Percentiles rank a stretch among this genome's conserved stretches.
Conservation (phyloP, 2,797 vertebrate species). For the Galagoides demidoff region DNA sequence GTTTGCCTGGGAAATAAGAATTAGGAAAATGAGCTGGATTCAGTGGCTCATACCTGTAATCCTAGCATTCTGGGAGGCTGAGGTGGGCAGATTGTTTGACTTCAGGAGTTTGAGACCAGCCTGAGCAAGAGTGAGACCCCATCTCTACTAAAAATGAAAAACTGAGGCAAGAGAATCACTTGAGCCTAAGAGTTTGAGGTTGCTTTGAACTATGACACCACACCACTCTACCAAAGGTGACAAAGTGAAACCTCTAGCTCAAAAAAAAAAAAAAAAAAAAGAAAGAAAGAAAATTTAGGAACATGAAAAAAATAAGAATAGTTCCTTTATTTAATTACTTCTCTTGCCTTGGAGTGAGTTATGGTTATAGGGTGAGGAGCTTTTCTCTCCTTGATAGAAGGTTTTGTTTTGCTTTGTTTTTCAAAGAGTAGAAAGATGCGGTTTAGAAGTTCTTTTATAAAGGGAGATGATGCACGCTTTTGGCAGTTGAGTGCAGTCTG, state of each 20-base stretch:
- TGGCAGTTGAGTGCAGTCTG: slow-evolving; percentile 65
- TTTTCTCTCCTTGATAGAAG: slow-evolving; percentile 28
- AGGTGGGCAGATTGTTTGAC: too few relatives aligned
- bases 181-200: too few relatives aligned
- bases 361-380: not conserved
- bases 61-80: too few relatives aligned
- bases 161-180: too few relatives aligned
- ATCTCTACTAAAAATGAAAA: too few relatives aligned
- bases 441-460: slow-evolving; percentile 59
- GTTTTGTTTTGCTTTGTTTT: slow-evolving; percentile 24
- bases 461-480: not conserved
- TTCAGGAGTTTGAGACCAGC: too few relatives aligned
- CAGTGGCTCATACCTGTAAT: too few relatives aligned
- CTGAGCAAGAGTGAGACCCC: too few relatives aligned
- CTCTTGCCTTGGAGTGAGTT: not conserved
- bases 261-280: too few relatives aligned
- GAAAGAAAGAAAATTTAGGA: not conserved
- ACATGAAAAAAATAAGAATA: slow-evolving; percentile 30
- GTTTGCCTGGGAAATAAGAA: slow-evolving; percentile 56
- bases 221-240: too few relatives aligned
- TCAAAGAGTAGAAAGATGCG: not conserved
- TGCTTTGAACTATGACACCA: too few relatives aligned
- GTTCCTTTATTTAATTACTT: slow-evolving; percentile 24
- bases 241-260: too few relatives aligned
- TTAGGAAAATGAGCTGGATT: not conserved